Evolutionary conservation across 2,888 invertebrate species (phyloP), one percentile per base, ranked within the genome.

Genomic region (Argyresthia albistria): DNA sequence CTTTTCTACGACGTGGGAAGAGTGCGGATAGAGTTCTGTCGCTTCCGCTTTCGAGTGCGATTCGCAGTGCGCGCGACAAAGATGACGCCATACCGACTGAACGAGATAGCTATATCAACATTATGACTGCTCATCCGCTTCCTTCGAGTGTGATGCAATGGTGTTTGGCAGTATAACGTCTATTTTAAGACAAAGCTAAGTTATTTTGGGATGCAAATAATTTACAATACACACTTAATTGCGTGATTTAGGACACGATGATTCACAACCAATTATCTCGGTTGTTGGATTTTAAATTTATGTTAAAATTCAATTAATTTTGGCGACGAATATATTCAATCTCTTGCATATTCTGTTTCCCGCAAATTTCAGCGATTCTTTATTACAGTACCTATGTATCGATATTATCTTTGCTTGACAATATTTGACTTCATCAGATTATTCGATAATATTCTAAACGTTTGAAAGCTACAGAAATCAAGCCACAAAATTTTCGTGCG

Each of bases 61-160:
- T 65, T 63, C 63, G 62, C 67, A 51, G 58, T 64, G 67, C 60
- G 86, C 67, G 79, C 66, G 80, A 86, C 67, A 69, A 69, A 70
- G 83, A 84, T 68, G 70, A 71, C 67, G 70, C 63, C 69, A 76
- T 70, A 60, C 58, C 59, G 74, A 56, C 58, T 59, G 66, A 75
- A 70, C 69, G 80, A 67, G 86, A 81, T 63, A 64, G 80, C 69
- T 78, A 73, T 83, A 80, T 73, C 83, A 84, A 84, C 84, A 86
- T 87, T 87, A 81, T 84, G 86, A 76, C 81, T 82, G 80, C 80
- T 83, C 83, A 81, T 87, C 83, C 82, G 84, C 79, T 87, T 87
- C 87, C 87, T 86, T 69, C 67, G 53, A n/a, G 80, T 84, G 81
- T 87, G 87, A 87, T 86, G 87, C 87, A 87, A 86, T 75, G 77